phyloP scores from a whole-genome alignment of 1,140 invertebrate genomes.

The Hormaphis cornu region DNA sequence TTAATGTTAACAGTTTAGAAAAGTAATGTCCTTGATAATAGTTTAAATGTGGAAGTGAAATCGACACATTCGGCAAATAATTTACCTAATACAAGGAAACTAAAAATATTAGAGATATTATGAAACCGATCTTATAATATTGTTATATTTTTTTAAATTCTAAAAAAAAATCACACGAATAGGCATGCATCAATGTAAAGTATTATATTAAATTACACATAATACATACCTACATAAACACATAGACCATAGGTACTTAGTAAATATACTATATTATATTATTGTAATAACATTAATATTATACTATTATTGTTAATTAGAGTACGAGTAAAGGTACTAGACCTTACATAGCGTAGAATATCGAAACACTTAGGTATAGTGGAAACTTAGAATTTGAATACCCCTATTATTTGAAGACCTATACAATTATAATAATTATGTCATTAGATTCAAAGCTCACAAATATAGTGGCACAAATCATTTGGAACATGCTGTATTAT shows the following conservation, averaged over 20 bases:
- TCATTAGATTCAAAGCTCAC: constrained; percentile 8
- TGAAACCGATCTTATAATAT: too few species aligned
- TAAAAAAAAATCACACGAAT: too few species aligned
- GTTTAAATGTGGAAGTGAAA: too few species aligned
- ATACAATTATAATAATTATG: not conserved
- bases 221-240: not conserved
- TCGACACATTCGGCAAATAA: too few species aligned
- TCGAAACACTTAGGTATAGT: constrained; percentile 26
- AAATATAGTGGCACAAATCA: constrained; percentile 25
- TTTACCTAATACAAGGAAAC: too few species aligned
- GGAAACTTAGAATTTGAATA: constrained; percentile 20
- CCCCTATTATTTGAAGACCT: not conserved
- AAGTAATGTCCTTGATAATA: too few species aligned
- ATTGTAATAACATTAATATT: not conserved
- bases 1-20: too few species aligned
- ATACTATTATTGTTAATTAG: not conserved
- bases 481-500: constrained; percentile 26
- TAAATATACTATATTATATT: not conserved
- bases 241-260: not conserved
- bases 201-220: not conserved
- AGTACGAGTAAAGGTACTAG: not conserved
- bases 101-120: too few species aligned
- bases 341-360: constrained; percentile 16
- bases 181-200: not conserved
- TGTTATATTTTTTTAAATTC: too few species aligned